Conservation (phyloP, 2,888 invertebrate genomes). For the Lithosia quadra region DNA sequence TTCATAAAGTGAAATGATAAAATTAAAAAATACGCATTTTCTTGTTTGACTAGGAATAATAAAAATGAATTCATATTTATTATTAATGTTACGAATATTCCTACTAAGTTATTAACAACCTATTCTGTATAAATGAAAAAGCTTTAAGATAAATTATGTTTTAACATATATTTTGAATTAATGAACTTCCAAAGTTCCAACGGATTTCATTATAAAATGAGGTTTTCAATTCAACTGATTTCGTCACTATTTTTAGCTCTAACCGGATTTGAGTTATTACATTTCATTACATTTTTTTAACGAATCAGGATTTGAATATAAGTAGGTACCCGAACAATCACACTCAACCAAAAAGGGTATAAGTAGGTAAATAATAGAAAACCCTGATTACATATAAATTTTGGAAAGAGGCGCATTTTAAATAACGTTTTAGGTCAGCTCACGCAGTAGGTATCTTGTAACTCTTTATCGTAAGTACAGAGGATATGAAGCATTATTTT, state of each 20-base stretch:
- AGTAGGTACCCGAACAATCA: too few relatives aligned
- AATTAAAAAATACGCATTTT: slow-evolving; percentile 17
- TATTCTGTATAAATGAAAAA: slow-evolving; percentile 1
- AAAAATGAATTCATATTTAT: slow-evolving; percentile 8
- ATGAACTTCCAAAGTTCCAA: background rate
- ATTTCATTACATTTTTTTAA: too few relatives aligned
- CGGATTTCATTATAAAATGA: background rate
- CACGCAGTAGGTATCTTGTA: background rate
- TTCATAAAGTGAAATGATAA: slow-evolving; percentile 29
- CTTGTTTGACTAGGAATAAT: slow-evolving; percentile 13
- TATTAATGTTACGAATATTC: background rate
- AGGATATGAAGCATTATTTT: too few relatives aligned
- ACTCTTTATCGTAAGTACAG: background rate
- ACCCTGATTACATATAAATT: too few relatives aligned
- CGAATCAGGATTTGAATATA: too few relatives aligned
- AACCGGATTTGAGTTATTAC: background rate
- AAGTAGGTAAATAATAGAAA: too few relatives aligned
- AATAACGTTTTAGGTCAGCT: too few relatives aligned
- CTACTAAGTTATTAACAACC: background rate
- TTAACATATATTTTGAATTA: background rate
- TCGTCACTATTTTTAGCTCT: background rate
- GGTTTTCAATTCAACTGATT: too few relatives aligned
- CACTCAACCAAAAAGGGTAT: too few relatives aligned
- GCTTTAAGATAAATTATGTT: slow-evolving; percentile 4
- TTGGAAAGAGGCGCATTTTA: too few relatives aligned